Evolutionary conservation across 2,888 invertebrate species (phyloP), one percentile per base, ranked within the genome.

Genomic region (Phytoseiulus persimilis): DNA sequence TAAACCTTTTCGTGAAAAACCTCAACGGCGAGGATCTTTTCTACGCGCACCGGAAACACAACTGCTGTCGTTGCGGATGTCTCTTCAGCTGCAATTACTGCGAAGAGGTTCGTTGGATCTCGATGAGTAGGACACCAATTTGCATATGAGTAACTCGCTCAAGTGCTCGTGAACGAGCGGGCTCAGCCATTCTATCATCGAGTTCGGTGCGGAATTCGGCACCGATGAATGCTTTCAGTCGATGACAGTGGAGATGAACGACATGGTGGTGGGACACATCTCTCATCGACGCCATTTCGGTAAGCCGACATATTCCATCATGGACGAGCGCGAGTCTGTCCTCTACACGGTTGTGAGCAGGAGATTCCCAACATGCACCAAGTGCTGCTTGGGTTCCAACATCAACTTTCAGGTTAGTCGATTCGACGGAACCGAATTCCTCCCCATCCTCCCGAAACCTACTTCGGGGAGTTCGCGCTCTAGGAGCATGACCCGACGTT

Each of bases 61-160:
- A 87, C 33, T 87, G 33, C 87, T 87, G 87, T 31, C 87, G 87
- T 33, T 87, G 87, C 45, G 87, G 87, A 32, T 87, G 87, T 23
- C 32, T 6, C 33, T 87, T 32, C 32, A 33, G 45, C 31, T 87
- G 87, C 65, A 65, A 65, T 65, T 65, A 65, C 28, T 65, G 65
- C 65, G 18, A 65, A 65, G 65, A 65, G 65, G 65, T 65, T 65
- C 28, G 65, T 65, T 65, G 23, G 23, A 1, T 18, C 5, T 28
- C 23, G 65, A 28, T 28, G 14, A 28, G 65, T 23, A 2, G 18
- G 65, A 2, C 65, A 14, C 28, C 65, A 65, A 65, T 65, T 65
- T 65, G 65, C 1, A 23, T 65, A 65, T 65, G 5, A 65, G 65
- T 2, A 39, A 39, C 39, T 39, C 9, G 39, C 39, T 39, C 65